Base-by-base conservation (phyloP, 1,140 invertebrate genomes). In the Sinonovacula constricta region DNA sequence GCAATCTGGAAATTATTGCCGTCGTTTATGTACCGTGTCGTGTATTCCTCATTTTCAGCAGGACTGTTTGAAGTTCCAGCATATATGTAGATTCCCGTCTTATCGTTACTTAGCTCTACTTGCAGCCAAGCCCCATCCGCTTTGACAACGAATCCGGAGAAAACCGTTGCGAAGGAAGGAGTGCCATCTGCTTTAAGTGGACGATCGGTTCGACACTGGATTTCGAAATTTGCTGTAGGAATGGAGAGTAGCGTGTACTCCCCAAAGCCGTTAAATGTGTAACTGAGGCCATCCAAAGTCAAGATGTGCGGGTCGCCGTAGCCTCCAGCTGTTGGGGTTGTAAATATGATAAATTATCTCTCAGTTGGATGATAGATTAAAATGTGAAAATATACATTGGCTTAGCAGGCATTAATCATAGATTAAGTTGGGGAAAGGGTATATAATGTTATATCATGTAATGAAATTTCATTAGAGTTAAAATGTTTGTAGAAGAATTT, bases 201-300 rank as follows among this genome's bases (percentile, higher is more conserved):
- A 18, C 71, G 82, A 2, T 68, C 60, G 30, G 85, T 76, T 36
- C 75, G 33, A 7, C 82, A 80, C 49, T 86, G 85, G 14, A 86
- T 74, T 31, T 76, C 69, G 30, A 71, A 71, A 12, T 39, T 34
- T 26, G 54, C 68, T 60, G 57, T 69, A 57, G 51, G 30, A 24
- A 62, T 83, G 12, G 54, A 26, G n/a, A 81, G 26, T 18, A 81
- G 59, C 2, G 59, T 75, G 85, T 96, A 99, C 91, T 99, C 97
- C 81, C 97, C 97, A 92, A 97, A 95, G 2, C 97, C 97, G 86
- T 99, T 98, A 90, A 99, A 99, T 0, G 97, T 98, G 86, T 98
- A 99, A 49, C 95, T 93, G 3, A 95, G 87, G 72, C 95, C 94
- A 89, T 99, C 97, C 84, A 98, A 98, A 0, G 97, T 99, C 14